Conservation (phyloP, 2,113 vertebrate genomes). For the Gorsachius goisagi region DNA sequence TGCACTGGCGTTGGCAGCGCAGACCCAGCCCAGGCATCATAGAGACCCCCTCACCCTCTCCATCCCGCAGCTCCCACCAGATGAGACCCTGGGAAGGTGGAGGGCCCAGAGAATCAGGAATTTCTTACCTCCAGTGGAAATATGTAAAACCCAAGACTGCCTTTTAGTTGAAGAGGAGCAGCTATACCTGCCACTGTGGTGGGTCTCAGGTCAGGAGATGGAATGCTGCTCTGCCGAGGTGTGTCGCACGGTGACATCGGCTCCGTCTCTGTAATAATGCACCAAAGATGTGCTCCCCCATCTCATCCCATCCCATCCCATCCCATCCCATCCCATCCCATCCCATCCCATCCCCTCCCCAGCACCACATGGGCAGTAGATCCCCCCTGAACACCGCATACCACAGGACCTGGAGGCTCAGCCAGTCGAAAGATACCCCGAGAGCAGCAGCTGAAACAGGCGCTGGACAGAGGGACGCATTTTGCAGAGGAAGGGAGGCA, state of each 20-base stretch:
- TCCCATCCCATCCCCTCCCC: not conserved
- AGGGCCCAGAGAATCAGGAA: not conserved
- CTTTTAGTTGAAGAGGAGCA: not conserved
- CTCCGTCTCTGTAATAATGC: not conserved
- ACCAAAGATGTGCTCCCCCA: not conserved
- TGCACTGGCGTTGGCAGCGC: not conserved
- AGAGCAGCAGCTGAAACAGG: not conserved
- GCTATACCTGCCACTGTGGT: not conserved
- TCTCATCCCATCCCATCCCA: not conserved
- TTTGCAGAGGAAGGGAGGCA: not conserved
- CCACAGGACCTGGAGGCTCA: not conserved
- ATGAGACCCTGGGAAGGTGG: not conserved
- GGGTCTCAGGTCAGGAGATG: not conserved
- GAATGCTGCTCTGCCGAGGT: not conserved
- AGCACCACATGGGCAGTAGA: not conserved
- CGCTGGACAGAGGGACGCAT: not conserved
- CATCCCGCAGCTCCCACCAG: not conserved
- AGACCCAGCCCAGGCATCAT: not conserved
- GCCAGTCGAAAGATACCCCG: not conserved
- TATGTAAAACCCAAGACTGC: not conserved
- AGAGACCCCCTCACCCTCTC: not conserved
- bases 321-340: too few relatives aligned
- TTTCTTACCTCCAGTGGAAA: not conserved
- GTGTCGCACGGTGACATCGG: accelerated
- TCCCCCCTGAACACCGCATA: not conserved